A percentile compares a stretch with the other conserved stretches of the same genome.
Conservation (phyloP, 2,113 vertebrate genomes). For the Chloropsis cyanopogon region DNA sequence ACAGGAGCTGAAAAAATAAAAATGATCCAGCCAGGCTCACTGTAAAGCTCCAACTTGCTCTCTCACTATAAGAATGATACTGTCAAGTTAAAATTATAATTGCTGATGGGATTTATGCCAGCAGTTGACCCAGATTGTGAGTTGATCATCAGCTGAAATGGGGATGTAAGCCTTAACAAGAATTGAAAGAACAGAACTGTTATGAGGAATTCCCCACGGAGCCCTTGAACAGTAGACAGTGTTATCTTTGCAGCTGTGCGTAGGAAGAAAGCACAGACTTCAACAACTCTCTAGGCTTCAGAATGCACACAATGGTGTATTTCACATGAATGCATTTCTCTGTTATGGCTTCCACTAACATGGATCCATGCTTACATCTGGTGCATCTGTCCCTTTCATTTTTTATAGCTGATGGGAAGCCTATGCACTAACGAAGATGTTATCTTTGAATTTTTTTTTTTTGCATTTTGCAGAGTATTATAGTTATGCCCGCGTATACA, state of each 20-base stretch:
- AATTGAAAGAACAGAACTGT: constrained; percentile 47
- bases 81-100: neutral
- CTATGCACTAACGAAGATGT: neutral
- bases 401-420: neutral
- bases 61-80: neutral
- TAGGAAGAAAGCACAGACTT: constrained; percentile 36
- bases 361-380: neutral
- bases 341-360: constrained; percentile 4
- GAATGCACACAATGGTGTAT: constrained; percentile 15
- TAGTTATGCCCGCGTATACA: neutral
- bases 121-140: constrained; percentile 5
- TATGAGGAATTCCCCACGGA: neutral
- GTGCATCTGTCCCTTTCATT: neutral
- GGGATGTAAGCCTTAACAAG: constrained; percentile 29
- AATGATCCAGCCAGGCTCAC: neutral
- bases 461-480: neutral
- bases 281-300: neutral
- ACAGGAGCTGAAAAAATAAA: neutral
- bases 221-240: constrained; percentile 36
- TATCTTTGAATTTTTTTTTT: neutral
- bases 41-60: neutral
- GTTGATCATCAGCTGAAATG: neutral
- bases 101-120: constrained; percentile 37
- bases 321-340: constrained; percentile 27
- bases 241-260: constrained; percentile 63